phyloP scores from a whole-genome alignment of 2,888 invertebrate genomes.

The Xestia sexstrigata region DNA sequence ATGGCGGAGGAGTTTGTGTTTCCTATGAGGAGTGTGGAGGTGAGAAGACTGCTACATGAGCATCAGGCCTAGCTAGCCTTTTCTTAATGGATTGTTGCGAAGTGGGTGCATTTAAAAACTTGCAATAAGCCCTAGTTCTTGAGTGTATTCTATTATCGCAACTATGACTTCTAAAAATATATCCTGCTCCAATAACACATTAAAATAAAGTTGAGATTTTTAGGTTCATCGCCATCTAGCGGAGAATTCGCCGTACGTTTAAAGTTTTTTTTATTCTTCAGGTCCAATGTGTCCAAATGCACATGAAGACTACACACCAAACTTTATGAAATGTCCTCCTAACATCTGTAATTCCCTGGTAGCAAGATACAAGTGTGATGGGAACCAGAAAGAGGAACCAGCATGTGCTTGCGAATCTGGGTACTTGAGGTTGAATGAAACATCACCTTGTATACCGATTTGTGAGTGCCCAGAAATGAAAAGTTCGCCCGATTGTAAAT shows the following conservation, averaged over 20 bases:
- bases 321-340: conserved; percentile 50
- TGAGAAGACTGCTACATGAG: conserved; percentile 12
- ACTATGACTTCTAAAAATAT: neutral
- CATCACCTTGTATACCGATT: conserved; percentile 66
- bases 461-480: conserved; percentile 63
- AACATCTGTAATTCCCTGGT: conserved; percentile 66
- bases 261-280: conserved; percentile 10
- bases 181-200: neutral
- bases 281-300: conserved; percentile 35
- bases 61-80: neutral
- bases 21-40: conserved; percentile 53
- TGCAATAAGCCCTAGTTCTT: neutral
- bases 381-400: conserved; percentile 41
- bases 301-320: conserved; percentile 34
- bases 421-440: conserved; percentile 61
- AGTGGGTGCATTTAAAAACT: neutral
- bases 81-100: neutral
- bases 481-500: conserved; percentile 30
- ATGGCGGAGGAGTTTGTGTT: conserved; percentile 51
- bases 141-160: neutral
- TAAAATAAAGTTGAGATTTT: neutral
- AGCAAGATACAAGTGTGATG: conserved; percentile 56
- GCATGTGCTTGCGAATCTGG: conserved; percentile 72
- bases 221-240: too few species aligned
- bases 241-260: too few species aligned